phyloP scores from a whole-genome alignment of 2,888 invertebrate species.

The Tipula vernalis region DNA sequence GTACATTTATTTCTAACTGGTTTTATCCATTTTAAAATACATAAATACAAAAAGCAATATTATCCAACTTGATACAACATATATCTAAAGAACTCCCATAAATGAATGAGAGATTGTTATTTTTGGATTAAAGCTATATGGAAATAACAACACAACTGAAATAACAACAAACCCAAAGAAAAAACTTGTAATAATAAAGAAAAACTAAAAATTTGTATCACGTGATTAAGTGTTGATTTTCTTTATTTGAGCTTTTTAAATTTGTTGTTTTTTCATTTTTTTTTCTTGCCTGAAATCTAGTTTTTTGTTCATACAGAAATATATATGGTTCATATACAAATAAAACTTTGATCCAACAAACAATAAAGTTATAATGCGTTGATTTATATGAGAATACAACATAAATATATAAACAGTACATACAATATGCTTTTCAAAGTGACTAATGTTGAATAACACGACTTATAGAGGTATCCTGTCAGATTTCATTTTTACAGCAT shows the following conservation, averaged over 20 bases:
- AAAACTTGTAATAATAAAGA: neutral
- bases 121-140: neutral
- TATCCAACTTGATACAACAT: neutral
- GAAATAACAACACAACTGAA: neutral
- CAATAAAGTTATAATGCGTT: neutral
- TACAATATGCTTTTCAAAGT: neutral
- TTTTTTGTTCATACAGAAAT: neutral
- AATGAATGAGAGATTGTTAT: neutral
- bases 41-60: neutral
- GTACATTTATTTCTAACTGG: neutral
- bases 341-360: neutral
- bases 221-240: neutral
- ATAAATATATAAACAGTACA: neutral
- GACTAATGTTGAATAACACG: neutral
- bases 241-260: neutral
- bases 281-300: neutral
- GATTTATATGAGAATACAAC: neutral
- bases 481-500: neutral
- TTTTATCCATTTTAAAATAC: neutral
- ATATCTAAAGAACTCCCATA: neutral
- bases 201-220: neutral
- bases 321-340: neutral
- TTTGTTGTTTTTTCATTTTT: neutral
- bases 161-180: neutral
- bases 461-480: neutral